Evolutionary conservation across 2,113 vertebrate genomes (phyloP).

Genomic region (Notechis scutatus): DNA sequence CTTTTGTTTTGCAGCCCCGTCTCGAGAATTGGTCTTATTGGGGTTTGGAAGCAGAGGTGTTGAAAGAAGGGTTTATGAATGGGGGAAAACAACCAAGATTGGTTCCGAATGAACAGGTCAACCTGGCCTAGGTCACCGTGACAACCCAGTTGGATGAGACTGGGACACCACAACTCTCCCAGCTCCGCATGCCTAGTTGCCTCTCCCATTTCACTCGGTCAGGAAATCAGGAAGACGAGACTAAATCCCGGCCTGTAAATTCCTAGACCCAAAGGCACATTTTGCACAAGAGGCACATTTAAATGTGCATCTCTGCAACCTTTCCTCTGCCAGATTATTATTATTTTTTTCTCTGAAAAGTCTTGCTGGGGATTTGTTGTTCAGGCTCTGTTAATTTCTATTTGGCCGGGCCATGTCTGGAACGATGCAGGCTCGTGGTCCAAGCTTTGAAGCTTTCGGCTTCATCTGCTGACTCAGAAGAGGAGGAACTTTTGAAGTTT

Average conservation of each 20-base stretch:
- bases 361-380: neutral
- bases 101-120: neutral
- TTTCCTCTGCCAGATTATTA: neutral
- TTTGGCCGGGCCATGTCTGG: neutral
- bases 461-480: neutral
- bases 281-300: neutral
- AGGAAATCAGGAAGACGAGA: too few relatives aligned
- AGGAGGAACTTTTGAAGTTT: slow-evolving; percentile 4
- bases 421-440: neutral
- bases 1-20: neutral
- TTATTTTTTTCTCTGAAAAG: neutral
- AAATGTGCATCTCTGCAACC: too few relatives aligned
- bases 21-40: neutral
- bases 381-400: slow-evolving; percentile 3
- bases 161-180: neutral
- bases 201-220: neutral
- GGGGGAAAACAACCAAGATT: neutral
- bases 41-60: neutral
- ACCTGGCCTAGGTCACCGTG: neutral
- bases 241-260: neutral
- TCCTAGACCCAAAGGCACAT: neutral
- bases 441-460: slow-evolving; percentile 21
- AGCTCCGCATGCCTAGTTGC: neutral
- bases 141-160: neutral
- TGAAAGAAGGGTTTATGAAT: neutral